Evolutionary conservation across 2,113 vertebrate genomes (phyloP).

Genomic region (Prionailurus bengalensis): DNA sequence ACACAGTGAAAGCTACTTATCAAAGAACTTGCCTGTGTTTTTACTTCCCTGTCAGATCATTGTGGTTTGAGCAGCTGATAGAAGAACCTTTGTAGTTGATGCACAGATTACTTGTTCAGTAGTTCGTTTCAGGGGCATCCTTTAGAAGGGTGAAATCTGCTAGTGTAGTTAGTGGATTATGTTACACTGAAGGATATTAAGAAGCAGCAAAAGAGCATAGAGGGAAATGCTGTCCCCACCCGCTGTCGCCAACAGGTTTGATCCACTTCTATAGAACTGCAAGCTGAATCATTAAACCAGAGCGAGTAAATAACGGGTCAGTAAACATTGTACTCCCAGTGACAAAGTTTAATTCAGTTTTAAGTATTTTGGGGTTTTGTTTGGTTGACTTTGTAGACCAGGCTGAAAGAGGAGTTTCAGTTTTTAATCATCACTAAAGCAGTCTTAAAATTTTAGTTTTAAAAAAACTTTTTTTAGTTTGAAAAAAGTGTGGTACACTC

Average conservation of each 20-base stretch:
- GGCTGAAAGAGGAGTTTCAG: background rate
- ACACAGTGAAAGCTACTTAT: background rate
- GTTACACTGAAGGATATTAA: background rate
- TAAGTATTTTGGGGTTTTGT: background rate
- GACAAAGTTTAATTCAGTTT: background rate
- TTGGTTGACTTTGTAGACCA: slow-evolving; percentile 13
- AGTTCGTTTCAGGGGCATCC: background rate
- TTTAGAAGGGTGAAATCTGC: background rate
- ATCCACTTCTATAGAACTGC: background rate
- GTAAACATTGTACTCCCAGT: background rate
- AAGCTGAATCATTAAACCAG: background rate
- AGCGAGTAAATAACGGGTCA: background rate
- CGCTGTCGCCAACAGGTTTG: background rate
- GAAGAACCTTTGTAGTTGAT: background rate
- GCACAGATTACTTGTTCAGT: background rate
- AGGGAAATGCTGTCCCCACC: background rate
- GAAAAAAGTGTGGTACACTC: background rate
- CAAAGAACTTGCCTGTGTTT: background rate
- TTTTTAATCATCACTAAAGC: background rate
- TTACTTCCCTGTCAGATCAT: background rate
- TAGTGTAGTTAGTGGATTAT: background rate
- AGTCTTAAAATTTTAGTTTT: slow-evolving; percentile 33
- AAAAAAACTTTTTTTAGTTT: too few relatives aligned
- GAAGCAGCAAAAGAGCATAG: background rate
- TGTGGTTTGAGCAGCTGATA: background rate